Conservation (phyloP, 2,888 invertebrate genomes). For the Steinernema carpocapsae region DNA sequence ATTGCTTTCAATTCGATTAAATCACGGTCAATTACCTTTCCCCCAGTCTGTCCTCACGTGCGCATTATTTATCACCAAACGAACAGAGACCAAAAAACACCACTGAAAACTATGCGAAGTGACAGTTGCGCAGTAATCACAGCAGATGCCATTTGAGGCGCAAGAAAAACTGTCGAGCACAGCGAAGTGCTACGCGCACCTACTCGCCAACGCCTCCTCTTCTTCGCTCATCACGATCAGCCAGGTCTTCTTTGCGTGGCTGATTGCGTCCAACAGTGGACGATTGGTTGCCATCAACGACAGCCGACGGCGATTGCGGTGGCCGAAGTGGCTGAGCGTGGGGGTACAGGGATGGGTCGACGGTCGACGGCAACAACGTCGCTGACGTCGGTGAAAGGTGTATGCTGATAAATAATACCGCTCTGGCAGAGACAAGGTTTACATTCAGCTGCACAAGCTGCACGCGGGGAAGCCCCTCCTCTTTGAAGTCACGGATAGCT, state of each 20-base stretch:
- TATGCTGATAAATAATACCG: conserved; percentile 33
- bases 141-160: no score
- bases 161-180: neutral
- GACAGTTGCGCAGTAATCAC: conserved; percentile 1
- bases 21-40: neutral
- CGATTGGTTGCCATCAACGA: neutral
- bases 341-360: neutral
- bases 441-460: conserved; percentile 29
- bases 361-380: no score
- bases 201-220: no score
- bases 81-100: neutral
- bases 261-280: neutral
- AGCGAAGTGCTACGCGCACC: neutral
- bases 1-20: no score
- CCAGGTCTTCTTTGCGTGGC: neutral
- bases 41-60: neutral
- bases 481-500: neutral
- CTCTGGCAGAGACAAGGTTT: conserved; percentile 21
- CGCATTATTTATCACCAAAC: neutral
- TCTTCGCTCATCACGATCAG: neutral
- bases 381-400: conserved; percentile 23
- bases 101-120: conserved; percentile 20
- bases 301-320: conserved; percentile 32
- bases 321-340: neutral
- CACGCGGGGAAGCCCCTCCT: conserved; percentile 4